Evolutionary conservation across 1,140 invertebrate genomes (phyloP).

Genomic region (Manduca sexta): DNA sequence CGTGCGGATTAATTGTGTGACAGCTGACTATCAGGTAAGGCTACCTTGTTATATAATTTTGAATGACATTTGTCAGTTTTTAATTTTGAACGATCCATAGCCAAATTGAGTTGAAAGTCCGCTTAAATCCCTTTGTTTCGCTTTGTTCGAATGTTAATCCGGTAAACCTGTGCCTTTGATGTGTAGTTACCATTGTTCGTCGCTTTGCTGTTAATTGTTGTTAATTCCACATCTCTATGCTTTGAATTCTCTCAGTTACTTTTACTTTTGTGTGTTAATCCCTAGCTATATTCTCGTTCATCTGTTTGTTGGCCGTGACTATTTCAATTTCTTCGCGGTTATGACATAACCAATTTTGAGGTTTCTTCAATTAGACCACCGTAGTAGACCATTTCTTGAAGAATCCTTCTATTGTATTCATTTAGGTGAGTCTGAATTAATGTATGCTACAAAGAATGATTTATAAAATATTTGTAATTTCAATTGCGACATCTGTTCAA

Average conservation of each 20-base stretch:
- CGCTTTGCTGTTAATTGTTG: slow-evolving; percentile 25
- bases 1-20: slow-evolving; percentile 40
- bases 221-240: slow-evolving; percentile 17
- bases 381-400: too few species aligned
- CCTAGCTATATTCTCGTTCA: slow-evolving; percentile 3
- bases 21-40: slow-evolving; percentile 30
- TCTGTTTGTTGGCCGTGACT: too few species aligned
- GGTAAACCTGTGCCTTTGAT: slow-evolving; percentile 25
- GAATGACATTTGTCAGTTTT: slow-evolving; percentile 42
- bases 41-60: slow-evolving; percentile 49
- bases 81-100: slow-evolving; percentile 26
- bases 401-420: too few species aligned
- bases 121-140: slow-evolving; percentile 39
- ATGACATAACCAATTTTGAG: too few species aligned
- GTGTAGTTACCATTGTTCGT: slow-evolving; percentile 9
- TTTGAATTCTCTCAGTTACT: background rate
- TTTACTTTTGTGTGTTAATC: slow-evolving; percentile 10
- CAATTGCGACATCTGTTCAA: too few species aligned
- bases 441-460: too few species aligned
- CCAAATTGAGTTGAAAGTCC: slow-evolving; percentile 23
- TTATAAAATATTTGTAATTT: too few species aligned
- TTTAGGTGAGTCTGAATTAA: too few species aligned
- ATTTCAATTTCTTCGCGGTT: too few species aligned
- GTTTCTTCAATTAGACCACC: too few species aligned
- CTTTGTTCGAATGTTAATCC: slow-evolving; percentile 34